These are phyloP conservation scores for Leuciscus idus DNA, from an alignment of 2,113 vertebrate genomes.

Conservation along the genomic window DNA sequence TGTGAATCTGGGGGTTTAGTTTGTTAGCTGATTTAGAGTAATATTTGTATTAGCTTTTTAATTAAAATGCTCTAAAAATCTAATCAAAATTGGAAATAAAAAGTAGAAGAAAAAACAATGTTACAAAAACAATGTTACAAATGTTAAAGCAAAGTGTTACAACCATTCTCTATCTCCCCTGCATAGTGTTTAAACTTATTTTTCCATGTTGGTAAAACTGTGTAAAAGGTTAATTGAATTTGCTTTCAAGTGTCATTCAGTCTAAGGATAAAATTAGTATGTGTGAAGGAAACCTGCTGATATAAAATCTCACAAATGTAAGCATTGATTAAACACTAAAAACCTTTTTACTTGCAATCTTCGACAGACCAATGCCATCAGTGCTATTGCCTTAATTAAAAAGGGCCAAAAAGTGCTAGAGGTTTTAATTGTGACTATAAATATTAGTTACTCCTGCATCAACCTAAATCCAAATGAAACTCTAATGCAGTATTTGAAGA, in stretches of 20 bases:
- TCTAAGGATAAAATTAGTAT: constrained; percentile 34
- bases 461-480: constrained; percentile 11
- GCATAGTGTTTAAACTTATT: neutral
- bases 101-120: too few relatives aligned
- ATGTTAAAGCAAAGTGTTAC: neutral
- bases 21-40: too few relatives aligned
- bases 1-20: too few relatives aligned
- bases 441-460: constrained; percentile 14
- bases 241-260: constrained; percentile 16
- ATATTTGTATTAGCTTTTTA: too few relatives aligned
- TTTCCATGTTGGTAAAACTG: neutral
- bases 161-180: neutral
- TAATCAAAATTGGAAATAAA: too few relatives aligned
- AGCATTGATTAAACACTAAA: constrained; percentile 49
- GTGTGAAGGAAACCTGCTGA: constrained; percentile 34
- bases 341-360: constrained; percentile 37
- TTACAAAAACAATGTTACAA: neutral
- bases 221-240: neutral
- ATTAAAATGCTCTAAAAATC: too few relatives aligned
- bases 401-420: constrained; percentile 32
- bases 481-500: constrained; percentile 12
- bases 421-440: constrained; percentile 40
- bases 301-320: constrained; percentile 32
- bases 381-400: constrained; percentile 39
- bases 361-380: constrained; percentile 30